Conservation (phyloP, 1,140 invertebrate genomes). For the Frieseomelitta varia region DNA sequence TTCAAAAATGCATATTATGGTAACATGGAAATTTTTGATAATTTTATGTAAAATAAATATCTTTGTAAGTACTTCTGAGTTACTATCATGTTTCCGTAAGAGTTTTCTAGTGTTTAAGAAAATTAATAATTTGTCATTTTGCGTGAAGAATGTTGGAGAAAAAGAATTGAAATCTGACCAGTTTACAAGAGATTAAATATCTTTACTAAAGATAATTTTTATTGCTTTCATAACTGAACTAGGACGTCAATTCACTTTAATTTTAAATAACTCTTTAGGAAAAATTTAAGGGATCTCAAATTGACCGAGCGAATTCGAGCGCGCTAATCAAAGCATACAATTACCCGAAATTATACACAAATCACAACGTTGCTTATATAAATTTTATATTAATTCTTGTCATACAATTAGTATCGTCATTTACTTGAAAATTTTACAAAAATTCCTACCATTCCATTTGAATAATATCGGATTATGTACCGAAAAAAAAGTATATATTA, state of each 20-base stretch:
- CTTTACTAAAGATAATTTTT: not conserved
- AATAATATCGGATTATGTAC: not conserved
- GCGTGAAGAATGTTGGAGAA: not conserved
- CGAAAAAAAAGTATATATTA: not conserved
- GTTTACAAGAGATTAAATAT: not conserved
- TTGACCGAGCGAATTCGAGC: not conserved
- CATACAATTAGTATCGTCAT: not conserved
- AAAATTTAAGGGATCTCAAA: not conserved
- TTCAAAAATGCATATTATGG: not conserved
- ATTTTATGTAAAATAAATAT: not conserved
- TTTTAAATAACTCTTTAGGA: not conserved
- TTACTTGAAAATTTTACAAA: not conserved
- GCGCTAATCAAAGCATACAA: not conserved
- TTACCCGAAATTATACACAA: not conserved
- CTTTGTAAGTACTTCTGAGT: not conserved
- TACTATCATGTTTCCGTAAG: not conserved
- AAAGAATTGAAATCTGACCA: not conserved
- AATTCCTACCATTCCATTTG: not conserved
- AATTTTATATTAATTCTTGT: not conserved
- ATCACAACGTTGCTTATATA: not conserved
- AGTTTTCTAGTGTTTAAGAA: not conserved
- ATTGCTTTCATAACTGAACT: not conserved
- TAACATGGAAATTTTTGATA: not conserved
- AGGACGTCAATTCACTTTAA: not conserved
- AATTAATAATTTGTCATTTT: not conserved